phyloP scores from a whole-genome alignment of 2,797 vertebrate species.

The Borostomias antarcticus region DNA sequence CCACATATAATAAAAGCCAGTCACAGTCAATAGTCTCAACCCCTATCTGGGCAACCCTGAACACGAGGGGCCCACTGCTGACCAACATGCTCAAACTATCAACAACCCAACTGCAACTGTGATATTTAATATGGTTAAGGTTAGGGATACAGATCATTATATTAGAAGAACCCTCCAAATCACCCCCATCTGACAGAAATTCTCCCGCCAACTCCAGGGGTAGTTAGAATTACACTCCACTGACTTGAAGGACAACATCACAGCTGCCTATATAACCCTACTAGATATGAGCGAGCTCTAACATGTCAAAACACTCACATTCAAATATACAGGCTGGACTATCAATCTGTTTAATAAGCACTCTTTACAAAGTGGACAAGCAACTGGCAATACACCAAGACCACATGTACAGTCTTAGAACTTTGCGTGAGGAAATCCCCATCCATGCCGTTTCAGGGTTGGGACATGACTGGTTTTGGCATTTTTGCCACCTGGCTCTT shows the following conservation, averaged over 20 bases:
- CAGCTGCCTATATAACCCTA: slow-evolving; percentile 75
- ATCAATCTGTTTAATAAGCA: slow-evolving; percentile 57
- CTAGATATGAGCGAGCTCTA: slow-evolving; percentile 58
- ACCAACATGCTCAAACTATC: not conserved
- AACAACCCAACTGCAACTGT: not conserved
- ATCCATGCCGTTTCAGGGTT: not conserved
- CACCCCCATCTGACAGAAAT: not conserved
- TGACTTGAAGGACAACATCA: slow-evolving; percentile 70
- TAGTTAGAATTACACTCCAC: slow-evolving; percentile 38
- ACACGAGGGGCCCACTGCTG: not conserved
- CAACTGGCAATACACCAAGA: slow-evolving; percentile 48
- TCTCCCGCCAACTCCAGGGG: not conserved
- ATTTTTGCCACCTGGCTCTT: not conserved
- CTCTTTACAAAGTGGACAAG: slow-evolving; percentile 53
- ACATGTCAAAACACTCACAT: slow-evolving; percentile 73
- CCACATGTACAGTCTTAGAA: slow-evolving; percentile 53
- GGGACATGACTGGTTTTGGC: not conserved
- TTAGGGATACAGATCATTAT: not conserved
- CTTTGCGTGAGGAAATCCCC: not conserved
- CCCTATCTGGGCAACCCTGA: slow-evolving; percentile 53
- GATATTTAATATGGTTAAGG: not conserved
- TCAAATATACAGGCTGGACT: slow-evolving; percentile 64
- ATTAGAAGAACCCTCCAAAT: not conserved
- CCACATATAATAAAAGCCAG: slow-evolving; percentile 74
- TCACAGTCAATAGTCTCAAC: slow-evolving; percentile 53